Percentiles rank a stretch among this genome's conserved stretches.
Evolutionary conservation across 2,888 invertebrate species (phyloP).

Genomic region (Heterodera filipjevi): DNA sequence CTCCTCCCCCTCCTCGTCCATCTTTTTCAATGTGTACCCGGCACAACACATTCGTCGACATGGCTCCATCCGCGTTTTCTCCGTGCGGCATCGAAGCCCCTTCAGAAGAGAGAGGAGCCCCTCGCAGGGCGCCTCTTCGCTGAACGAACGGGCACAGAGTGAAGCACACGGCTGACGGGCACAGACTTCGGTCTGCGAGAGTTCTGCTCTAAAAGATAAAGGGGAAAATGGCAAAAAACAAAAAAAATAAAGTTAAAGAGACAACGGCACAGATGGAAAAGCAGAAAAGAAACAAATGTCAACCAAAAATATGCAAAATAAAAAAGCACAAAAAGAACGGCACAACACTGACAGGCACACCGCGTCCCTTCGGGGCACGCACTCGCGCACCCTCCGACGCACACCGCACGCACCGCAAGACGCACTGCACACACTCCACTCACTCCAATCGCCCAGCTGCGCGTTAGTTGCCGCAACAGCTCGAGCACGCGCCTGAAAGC

Average conservation of each 20-base stretch:
- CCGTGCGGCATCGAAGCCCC: constrained; percentile 47
- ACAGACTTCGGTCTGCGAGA: constrained; percentile 61
- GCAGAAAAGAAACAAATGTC: background rate
- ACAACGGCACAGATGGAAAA: background rate
- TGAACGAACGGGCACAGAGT: constrained; percentile 53
- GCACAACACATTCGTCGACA: constrained; percentile 63
- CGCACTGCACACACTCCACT: constrained; percentile 61
- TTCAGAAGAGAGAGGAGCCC: constrained; percentile 60
- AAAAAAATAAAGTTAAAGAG: background rate
- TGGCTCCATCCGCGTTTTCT: constrained; percentile 55
- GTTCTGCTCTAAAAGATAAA: constrained; percentile 56
- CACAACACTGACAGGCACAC: constrained; percentile 21
- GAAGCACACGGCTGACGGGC: constrained; percentile 61
- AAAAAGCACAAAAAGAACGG: background rate
- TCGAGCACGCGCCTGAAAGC: constrained; percentile 61
- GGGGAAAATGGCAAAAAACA: background rate
- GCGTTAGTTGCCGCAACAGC: constrained; percentile 51
- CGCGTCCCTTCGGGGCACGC: constrained; percentile 32
- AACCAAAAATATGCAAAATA: background rate
- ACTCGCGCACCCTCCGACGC: constrained; percentile 55
- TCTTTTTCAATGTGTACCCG: constrained; percentile 49
- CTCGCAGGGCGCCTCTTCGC: constrained; percentile 57
- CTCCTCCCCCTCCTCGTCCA: background rate
- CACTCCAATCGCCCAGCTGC: constrained; percentile 53
- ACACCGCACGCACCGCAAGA: constrained; percentile 64